Percentiles rank a stretch among this genome's conserved stretches.
Evolutionary conservation across 2,113 vertebrate species (phyloP).

Genomic region (Pachycephala philippinensis): DNA sequence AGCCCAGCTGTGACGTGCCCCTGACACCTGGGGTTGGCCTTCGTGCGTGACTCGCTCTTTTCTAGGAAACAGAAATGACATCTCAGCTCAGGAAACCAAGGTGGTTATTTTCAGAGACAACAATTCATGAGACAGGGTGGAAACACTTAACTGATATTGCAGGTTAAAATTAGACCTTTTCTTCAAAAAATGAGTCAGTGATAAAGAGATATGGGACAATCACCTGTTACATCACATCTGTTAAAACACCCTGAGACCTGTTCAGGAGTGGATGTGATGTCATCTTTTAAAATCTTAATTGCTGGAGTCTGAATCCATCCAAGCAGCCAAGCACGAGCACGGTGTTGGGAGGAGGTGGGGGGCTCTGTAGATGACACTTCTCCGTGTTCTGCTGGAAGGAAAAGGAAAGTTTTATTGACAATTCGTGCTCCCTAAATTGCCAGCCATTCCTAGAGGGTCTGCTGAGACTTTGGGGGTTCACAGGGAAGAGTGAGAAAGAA

Average conservation of each 20-base stretch:
- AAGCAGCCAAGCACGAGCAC: background rate
- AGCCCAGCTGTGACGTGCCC: background rate
- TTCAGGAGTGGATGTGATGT: background rate
- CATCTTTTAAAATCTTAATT: background rate
- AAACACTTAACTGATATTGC: background rate
- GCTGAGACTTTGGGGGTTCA: background rate
- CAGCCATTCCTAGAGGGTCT: background rate
- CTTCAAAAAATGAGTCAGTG: background rate
- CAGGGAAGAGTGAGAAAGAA: background rate
- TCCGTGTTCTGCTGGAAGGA: background rate
- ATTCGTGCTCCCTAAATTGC: background rate
- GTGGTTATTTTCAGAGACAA: background rate
- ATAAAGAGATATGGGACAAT: background rate
- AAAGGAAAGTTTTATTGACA: background rate
- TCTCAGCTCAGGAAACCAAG: background rate
- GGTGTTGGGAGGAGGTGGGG: no score
- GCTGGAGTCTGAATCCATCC: background rate
- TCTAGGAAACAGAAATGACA: background rate
- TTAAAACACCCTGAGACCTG: background rate
- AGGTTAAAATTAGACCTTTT: background rate
- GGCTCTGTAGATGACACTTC: background rate
- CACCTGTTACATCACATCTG: background rate
- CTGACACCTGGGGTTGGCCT: background rate
- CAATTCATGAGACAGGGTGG: rapidly evolving
- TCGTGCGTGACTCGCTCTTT: background rate